A percentile compares a stretch with the other conserved stretches of the same genome.
Evolutionary conservation across 2,113 vertebrate genomes (phyloP).

Genomic region (Menura novaehollandiae): DNA sequence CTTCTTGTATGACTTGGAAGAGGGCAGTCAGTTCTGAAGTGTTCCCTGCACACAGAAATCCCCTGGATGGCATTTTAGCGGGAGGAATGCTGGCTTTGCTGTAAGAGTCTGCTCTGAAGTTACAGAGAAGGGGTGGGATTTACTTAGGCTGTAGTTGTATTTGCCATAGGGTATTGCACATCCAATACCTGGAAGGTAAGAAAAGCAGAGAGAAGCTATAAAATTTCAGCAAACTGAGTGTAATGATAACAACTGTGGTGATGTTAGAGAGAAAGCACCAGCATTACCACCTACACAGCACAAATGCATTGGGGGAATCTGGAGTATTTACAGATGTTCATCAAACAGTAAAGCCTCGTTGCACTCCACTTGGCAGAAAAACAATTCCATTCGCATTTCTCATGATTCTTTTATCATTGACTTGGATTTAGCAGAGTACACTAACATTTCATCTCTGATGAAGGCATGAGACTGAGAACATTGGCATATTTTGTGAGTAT

Average conservation of each 20-base stretch:
- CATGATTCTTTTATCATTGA: slow-evolving; percentile 37
- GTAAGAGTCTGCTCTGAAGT: not conserved
- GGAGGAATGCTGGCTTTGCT: not conserved
- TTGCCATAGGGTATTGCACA: not conserved
- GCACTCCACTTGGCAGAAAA: slow-evolving; percentile 36
- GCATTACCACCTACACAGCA: not conserved
- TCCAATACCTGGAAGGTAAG: not conserved
- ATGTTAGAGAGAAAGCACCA: not conserved
- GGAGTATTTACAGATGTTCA: slow-evolving; percentile 40
- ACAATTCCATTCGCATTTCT: slow-evolving; percentile 36
- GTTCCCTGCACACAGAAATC: not conserved
- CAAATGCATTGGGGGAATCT: not conserved
- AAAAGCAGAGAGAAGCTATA: not conserved
- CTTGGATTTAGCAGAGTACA: slow-evolving; percentile 37
- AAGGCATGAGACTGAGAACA: not conserved
- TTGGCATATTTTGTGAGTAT: slow-evolving; percentile 38
- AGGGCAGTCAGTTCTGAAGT: not conserved
- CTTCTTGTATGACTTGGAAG: not conserved
- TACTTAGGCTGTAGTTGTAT: not conserved
- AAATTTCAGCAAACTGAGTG: not conserved
- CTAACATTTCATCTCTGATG: slow-evolving; percentile 18
- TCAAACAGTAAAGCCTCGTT: slow-evolving; percentile 21
- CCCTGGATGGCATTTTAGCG: not conserved
- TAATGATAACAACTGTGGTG: not conserved
- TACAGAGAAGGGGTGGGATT: not conserved